Evolutionary conservation across 1,140 invertebrate genomes (phyloP).

Genomic region (Ceratina calcarata): DNA sequence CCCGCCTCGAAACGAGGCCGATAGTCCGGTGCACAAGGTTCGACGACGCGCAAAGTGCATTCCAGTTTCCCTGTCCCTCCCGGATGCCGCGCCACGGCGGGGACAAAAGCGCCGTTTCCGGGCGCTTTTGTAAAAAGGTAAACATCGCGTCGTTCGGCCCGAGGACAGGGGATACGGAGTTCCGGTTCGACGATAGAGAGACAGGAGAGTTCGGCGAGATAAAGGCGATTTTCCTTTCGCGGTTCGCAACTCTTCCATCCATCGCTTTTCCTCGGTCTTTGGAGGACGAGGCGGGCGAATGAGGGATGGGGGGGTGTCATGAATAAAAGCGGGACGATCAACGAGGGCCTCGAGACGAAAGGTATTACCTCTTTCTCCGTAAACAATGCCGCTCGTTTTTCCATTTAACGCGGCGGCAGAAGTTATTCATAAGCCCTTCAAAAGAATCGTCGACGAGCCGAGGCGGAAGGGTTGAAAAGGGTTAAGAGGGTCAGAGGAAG

Average conservation of each 20-base stretch:
- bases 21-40: neutral
- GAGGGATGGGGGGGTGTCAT: conserved; percentile 14
- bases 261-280: conserved; percentile 15
- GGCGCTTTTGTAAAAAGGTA: conserved; percentile 13
- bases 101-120: conserved; percentile 9
- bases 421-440: conserved; percentile 56
- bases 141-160: conserved; percentile 9
- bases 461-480: conserved; percentile 52
- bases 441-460: conserved; percentile 50
- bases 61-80: neutral
- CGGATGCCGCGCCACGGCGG: neutral
- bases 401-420: conserved; percentile 43
- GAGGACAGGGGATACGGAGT: neutral
- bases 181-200: neutral
- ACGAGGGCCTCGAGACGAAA: conserved; percentile 34
- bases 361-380: conserved; percentile 44
- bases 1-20: neutral
- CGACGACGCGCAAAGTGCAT: conserved; percentile 11
- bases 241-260: conserved; percentile 32
- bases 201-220: neutral
- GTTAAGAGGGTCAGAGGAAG: conserved; percentile 60
- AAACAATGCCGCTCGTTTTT: conserved; percentile 50
- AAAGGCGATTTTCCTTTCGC: conserved; percentile 25
- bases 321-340: conserved; percentile 46
- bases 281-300: neutral